phyloP scores from a whole-genome alignment of 2,797 vertebrate genomes.

The Gephyroberyx darwinii region DNA sequence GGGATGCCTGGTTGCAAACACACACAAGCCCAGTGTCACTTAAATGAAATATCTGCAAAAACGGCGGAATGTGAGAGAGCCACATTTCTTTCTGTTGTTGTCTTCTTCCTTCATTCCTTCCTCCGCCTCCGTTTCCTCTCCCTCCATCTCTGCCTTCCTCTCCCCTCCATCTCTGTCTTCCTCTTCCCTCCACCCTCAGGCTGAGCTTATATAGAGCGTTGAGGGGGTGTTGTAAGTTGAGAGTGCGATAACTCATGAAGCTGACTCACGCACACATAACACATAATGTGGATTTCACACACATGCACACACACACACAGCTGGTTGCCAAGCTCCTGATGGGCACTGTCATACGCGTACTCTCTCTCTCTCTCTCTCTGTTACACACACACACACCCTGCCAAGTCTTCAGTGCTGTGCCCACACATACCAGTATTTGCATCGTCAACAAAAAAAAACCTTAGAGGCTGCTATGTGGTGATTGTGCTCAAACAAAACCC shows the following conservation, averaged over 20 bases:
- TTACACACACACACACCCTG: neutral
- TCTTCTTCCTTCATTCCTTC: neutral
- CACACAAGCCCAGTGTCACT: too few species aligned
- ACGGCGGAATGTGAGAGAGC: too few species aligned
- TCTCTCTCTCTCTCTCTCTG: too few species aligned
- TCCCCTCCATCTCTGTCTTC: neutral
- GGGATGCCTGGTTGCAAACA: too few species aligned
- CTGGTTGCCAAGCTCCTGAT: too few species aligned
- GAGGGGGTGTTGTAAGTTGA: neutral
- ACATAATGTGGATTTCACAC: neutral
- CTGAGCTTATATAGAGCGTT: neutral
- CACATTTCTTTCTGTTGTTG: too few species aligned
- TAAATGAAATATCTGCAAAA: too few species aligned
- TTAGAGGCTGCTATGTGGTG: conserved; percentile 39
- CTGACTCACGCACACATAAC: neutral
- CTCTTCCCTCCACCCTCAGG: neutral
- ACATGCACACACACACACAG: conserved; percentile 2
- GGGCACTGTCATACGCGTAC: too few species aligned
- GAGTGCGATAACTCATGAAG: neutral
- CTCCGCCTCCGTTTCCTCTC: conserved; percentile 6
- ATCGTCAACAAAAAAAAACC: conserved; percentile 56
- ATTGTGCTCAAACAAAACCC: conserved; percentile 66
- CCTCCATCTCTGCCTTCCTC: conserved; percentile 8
- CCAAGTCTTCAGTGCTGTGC: conserved; percentile 25
- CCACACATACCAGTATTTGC: conserved; percentile 66